Percentiles rank a stretch among this genome's conserved stretches.
These are phyloP conservation scores for Ganaspis brasiliensis DNA, from an alignment of 2,888 invertebrate species.

Conservation along the genomic window DNA sequence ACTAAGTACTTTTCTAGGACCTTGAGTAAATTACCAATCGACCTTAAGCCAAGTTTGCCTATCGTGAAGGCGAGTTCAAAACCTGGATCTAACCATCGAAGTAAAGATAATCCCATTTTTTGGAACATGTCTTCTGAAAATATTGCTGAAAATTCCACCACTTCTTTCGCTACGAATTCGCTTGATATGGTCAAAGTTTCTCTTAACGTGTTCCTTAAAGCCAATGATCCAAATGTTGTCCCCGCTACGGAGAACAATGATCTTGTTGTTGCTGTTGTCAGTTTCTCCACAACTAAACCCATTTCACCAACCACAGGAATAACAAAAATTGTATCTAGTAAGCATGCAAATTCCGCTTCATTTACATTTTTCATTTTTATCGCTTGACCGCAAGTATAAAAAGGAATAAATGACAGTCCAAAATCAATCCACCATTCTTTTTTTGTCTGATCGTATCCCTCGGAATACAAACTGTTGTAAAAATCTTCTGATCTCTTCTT, in stretches of 20 bases:
- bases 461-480: not conserved
- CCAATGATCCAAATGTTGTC: not conserved
- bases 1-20: not conserved
- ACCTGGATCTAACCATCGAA: not conserved
- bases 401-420: not conserved
- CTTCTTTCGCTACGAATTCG: not conserved
- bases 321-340: not conserved
- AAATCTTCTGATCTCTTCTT: not conserved
- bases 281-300: not conserved
- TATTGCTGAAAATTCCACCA: not conserved
- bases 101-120: not conserved
- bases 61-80: not conserved
- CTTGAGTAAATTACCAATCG: not conserved
- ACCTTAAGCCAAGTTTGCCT: not conserved
- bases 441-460: not conserved
- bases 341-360: not conserved
- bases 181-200: not conserved
- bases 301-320: not conserved
- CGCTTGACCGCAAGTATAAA: not conserved
- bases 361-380: not conserved
- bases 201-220: not conserved
- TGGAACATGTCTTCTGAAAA: not conserved
- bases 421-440: not conserved
- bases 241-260: not conserved
- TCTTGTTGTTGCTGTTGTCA: not conserved